A percentile compares a stretch with the other conserved stretches of the same genome.
phyloP scores from a whole-genome alignment of 2,888 invertebrate genomes.

The Drosophila villosipedis region DNA sequence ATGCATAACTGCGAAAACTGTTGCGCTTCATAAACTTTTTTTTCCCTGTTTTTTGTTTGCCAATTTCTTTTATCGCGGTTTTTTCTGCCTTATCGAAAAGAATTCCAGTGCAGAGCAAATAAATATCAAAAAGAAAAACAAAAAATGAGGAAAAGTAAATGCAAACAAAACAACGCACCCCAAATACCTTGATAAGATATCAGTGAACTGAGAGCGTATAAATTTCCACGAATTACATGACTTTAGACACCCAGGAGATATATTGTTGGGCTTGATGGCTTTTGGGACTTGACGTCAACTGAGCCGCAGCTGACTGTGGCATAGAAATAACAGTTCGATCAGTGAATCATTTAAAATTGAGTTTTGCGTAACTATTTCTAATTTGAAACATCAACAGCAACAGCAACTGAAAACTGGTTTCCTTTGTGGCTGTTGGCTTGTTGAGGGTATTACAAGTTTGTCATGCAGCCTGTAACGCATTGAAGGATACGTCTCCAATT shows the following conservation, averaged over 20 bases:
- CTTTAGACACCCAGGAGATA: constrained; percentile 22
- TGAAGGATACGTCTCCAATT: background rate
- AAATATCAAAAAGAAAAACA: constrained; percentile 20
- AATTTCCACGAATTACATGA: constrained; percentile 49
- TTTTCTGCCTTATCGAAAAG: constrained; percentile 48
- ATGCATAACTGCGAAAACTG: constrained; percentile 40
- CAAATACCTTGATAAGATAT: constrained; percentile 68
- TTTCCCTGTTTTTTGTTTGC: constrained; percentile 3
- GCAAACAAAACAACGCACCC: constrained; percentile 36
- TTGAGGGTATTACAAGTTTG: constrained; percentile 6
- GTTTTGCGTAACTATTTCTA: constrained; percentile 41
- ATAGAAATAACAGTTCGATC: background rate
- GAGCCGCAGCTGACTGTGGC: background rate
- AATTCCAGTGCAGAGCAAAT: constrained; percentile 51
- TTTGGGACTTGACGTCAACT: constrained; percentile 27
- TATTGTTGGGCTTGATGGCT: constrained; percentile 13
- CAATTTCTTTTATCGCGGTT: constrained; percentile 1
- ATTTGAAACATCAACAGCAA: constrained; percentile 7
- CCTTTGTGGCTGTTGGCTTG: constrained; percentile 35
- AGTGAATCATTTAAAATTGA: constrained; percentile 7
- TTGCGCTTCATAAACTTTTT: constrained; percentile 15
- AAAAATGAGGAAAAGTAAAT: constrained; percentile 14
- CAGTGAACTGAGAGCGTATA: constrained; percentile 6
- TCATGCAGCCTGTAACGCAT: background rate
- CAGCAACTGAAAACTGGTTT: constrained; percentile 60